These are phyloP conservation scores for Folsomia manolachei DNA, from an alignment of 2,888 invertebrate genomes.

Conservation along the genomic window DNA sequence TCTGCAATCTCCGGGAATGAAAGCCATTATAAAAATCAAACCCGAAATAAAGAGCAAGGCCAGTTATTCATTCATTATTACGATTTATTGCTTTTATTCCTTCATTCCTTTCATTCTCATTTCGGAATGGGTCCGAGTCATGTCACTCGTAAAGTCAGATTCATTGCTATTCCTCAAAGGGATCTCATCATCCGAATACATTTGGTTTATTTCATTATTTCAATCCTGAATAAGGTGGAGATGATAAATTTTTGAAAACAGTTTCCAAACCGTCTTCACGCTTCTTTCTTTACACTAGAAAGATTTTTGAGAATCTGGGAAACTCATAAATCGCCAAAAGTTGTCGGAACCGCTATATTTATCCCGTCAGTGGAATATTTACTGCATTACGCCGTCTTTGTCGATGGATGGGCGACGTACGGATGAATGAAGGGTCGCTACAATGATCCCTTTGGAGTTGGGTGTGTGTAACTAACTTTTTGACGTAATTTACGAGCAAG, in stretches of 20 bases:
- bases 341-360: too few species aligned
- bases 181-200: too few species aligned
- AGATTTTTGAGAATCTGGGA: too few species aligned
- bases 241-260: too few species aligned
- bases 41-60: not conserved
- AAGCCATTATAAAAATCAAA: not conserved
- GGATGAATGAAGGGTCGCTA: not conserved
- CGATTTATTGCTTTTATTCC: not conserved
- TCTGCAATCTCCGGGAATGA: not conserved
- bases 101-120: not conserved
- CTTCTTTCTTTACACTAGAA: too few species aligned
- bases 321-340: too few species aligned
- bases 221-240: not conserved
- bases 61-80: not conserved
- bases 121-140: not conserved
- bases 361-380: too few species aligned
- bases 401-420: not conserved
- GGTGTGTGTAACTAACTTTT: not conserved
- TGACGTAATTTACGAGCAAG: slow-evolving; percentile 4
- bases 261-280: too few species aligned
- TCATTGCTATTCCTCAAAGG: too few species aligned
- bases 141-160: too few species aligned
- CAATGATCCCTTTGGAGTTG: not conserved
- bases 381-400: too few species aligned
- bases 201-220: not conserved